phyloP scores from a whole-genome alignment of 2,888 invertebrate species.

The Caenorhabditis sp. region DNA sequence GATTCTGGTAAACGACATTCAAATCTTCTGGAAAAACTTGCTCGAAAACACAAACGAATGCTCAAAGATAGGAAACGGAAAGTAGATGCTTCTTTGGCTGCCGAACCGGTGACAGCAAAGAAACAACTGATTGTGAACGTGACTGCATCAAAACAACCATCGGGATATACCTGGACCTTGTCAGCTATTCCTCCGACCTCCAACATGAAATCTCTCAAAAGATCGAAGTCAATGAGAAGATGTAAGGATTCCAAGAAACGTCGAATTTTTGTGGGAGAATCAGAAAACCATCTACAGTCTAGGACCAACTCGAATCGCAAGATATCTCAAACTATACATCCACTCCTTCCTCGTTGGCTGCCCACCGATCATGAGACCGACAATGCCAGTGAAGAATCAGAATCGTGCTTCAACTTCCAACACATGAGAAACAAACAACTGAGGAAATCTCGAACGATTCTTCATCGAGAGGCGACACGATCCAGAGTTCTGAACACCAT shows the following conservation, averaged over 20 bases:
- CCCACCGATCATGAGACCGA: conserved; percentile 36
- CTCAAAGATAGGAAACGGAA: neutral
- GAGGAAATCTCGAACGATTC: neutral
- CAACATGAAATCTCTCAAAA: neutral
- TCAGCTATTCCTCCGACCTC: neutral
- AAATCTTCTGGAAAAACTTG: conserved; percentile 10
- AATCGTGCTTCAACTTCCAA: conserved; percentile 1
- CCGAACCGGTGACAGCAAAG: neutral
- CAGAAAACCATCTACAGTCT: too few relatives aligned
- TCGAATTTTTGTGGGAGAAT: too few relatives aligned
- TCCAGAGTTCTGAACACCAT: conserved; percentile 32
- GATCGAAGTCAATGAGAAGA: neutral
- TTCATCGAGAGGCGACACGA: conserved; percentile 16
- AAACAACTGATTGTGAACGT: neutral
- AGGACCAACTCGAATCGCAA: too few relatives aligned
- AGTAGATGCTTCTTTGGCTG: neutral
- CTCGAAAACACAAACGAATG: neutral
- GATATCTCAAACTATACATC: neutral
- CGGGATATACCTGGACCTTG: too few relatives aligned
- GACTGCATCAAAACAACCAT: too few relatives aligned
- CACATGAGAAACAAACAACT: conserved; percentile 9
- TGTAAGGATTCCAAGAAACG: neutral
- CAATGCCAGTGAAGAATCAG: neutral
- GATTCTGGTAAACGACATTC: neutral
- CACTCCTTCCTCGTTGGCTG: conserved; percentile 3